These are phyloP conservation scores for Clavelina lepadiformis DNA, from an alignment of 23 tunicate species.

Conservation along the genomic window DNA sequence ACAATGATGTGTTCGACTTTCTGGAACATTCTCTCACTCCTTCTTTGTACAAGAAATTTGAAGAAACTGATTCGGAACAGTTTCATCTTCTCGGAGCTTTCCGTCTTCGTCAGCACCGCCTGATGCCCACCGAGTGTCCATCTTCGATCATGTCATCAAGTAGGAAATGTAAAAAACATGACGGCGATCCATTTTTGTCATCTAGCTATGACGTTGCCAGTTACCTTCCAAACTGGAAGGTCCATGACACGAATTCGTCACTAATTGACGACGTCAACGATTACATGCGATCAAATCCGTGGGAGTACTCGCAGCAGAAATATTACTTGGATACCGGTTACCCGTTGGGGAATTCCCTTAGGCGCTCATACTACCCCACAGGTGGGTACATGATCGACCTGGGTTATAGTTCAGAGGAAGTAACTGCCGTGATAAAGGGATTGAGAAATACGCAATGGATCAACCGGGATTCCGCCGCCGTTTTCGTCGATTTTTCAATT, in stretches of 20 bases:
- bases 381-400: constrained; percentile 72
- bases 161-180: no score
- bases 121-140: constrained; percentile 5
- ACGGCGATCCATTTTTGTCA: no score
- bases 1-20: constrained; percentile 28
- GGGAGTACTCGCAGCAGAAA: no score
- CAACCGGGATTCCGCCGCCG: constrained; percentile 37
- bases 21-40: constrained; percentile 40
- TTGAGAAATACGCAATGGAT: constrained; percentile 51
- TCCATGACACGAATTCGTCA: no score
- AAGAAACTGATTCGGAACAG: neutral
- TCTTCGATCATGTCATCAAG: no score
- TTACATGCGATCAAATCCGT: no score
- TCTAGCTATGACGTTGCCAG: no score
- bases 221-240: no score
- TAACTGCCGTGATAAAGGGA: constrained; percentile 14
- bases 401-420: constrained; percentile 32
- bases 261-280: no score
- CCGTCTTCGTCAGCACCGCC: constrained; percentile 45
- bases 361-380: constrained; percentile 33
- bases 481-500: constrained; percentile 44
- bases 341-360: constrained; percentile 29
- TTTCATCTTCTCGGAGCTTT: constrained; percentile 53
- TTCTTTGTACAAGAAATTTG: constrained; percentile 14
- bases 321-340: no score